These are phyloP conservation scores for Drosophila mercatorum DNA, from an alignment of 2,888 invertebrate genomes.

Conservation along the genomic window DNA sequence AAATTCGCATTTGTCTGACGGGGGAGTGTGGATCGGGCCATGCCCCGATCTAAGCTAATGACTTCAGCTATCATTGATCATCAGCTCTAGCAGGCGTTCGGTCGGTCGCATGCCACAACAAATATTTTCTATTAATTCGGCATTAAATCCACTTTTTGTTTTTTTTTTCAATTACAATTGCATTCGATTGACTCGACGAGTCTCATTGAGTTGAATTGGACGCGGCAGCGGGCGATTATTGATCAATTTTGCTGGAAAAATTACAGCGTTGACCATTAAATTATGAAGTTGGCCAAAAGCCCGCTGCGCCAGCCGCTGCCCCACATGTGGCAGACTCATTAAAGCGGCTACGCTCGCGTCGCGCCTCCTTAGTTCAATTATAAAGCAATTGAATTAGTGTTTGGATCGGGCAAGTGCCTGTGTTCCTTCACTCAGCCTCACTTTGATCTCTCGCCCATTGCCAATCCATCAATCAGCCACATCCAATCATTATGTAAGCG, in stretches of 20 bases:
- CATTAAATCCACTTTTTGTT: conserved; percentile 61
- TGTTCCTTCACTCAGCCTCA: conserved; percentile 17
- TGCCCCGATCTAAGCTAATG: conserved; percentile 41
- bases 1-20: conserved; percentile 63
- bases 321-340: conserved; percentile 63
- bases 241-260: conserved; percentile 65
- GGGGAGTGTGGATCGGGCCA: conserved; percentile 14
- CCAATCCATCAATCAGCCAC: conserved; percentile 73
- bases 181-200: conserved; percentile 64
- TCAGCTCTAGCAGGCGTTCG: conserved; percentile 15
- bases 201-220: conserved; percentile 58
- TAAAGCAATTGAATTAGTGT: conserved; percentile 76
- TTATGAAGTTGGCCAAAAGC: conserved; percentile 74
- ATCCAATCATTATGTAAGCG: conserved; percentile 58
- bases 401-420: conserved; percentile 45
- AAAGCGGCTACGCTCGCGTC: conserved; percentile 55
- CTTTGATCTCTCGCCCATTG: conserved; percentile 46
- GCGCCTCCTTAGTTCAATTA: conserved; percentile 75
- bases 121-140: conserved; percentile 66
- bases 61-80: conserved; percentile 43
- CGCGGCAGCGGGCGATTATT: conserved; percentile 52
- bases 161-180: conserved; percentile 62
- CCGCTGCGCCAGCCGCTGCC: conserved; percentile 57
- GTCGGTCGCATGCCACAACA: conserved; percentile 61
- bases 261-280: conserved; percentile 76